phyloP scores from a whole-genome alignment of 2,113 vertebrate genomes.

The Clarias magur region DNA sequence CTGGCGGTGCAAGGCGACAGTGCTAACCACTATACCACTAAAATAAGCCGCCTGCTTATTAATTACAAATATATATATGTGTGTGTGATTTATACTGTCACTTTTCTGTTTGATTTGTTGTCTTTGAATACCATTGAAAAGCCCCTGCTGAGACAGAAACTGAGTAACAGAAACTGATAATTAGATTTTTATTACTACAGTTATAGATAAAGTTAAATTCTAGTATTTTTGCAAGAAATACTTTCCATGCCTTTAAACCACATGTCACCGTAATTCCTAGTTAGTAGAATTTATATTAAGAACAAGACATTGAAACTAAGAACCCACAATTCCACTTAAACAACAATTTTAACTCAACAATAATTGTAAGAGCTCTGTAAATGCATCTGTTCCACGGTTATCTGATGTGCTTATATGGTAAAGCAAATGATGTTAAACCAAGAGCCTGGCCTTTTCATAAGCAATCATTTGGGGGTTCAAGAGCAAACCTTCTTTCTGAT shows the following conservation, averaged over 20 bases:
- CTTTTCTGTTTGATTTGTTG: not conserved
- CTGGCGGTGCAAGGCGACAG: too few relatives aligned
- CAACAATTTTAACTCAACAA: conserved; percentile 34
- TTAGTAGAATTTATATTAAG: conserved; percentile 38
- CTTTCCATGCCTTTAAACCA: conserved; percentile 5
- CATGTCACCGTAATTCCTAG: conserved; percentile 42
- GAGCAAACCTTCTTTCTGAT: conserved; percentile 11
- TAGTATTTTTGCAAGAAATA: conserved; percentile 32
- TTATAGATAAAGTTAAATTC: conserved; percentile 5
- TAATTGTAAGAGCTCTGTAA: conserved; percentile 6
- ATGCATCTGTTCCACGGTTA: conserved; percentile 23
- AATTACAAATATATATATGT: too few relatives aligned
- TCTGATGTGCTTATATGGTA: conserved; percentile 5
- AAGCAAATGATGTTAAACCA: conserved; percentile 42
- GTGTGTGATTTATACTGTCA: not conserved
- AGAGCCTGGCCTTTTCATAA: conserved; percentile 46
- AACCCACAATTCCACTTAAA: conserved; percentile 27
- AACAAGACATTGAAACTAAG: conserved; percentile 36
- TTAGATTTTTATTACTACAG: not conserved
- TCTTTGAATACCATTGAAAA: not conserved
- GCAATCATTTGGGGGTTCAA: conserved; percentile 9
- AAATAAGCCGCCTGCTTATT: too few relatives aligned
- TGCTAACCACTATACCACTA: too few relatives aligned
- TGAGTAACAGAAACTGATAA: conserved; percentile 2
- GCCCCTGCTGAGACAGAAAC: not conserved